These are phyloP conservation scores for Epinephelus moara DNA, from an alignment of 2,113 vertebrate genomes.

Conservation along the genomic window DNA sequence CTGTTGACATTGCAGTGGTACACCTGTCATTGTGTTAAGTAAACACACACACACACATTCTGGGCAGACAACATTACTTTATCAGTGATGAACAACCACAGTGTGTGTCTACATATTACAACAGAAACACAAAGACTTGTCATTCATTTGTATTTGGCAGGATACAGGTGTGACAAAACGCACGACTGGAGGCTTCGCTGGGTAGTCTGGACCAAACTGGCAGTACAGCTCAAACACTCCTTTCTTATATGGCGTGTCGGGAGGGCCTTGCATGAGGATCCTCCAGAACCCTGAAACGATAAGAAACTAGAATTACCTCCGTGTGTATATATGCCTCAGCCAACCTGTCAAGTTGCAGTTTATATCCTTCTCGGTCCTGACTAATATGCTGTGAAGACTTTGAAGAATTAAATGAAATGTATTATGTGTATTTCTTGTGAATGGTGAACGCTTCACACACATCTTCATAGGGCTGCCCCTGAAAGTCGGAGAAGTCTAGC, in stretches of 20 bases:
- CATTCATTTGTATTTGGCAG: conserved; percentile 38
- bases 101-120: not conserved
- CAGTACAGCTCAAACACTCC: conserved; percentile 81
- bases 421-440: no score
- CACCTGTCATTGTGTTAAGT: conserved; percentile 67
- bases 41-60: not conserved
- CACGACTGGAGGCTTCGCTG: conserved; percentile 75
- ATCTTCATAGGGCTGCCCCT: no score
- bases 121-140: not conserved
- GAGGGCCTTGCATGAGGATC: conserved; percentile 79
- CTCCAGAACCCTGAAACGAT: conserved; percentile 74
- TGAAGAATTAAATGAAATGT: no score
- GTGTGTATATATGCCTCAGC: no score
- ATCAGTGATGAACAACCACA: not conserved
- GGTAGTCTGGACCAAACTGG: conserved; percentile 76
- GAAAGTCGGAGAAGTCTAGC: no score
- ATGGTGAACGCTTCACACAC: no score
- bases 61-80: not conserved
- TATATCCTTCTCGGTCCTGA: no score
- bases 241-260: conserved; percentile 76
- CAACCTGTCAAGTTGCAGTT: no score
- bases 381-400: no score
- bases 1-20: conserved; percentile 83
- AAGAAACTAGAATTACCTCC: not conserved
- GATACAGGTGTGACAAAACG: conserved; percentile 79